Evolutionary conservation across 2,797 vertebrate species (phyloP).

Genomic region (Anolis apletophallus): DNA sequence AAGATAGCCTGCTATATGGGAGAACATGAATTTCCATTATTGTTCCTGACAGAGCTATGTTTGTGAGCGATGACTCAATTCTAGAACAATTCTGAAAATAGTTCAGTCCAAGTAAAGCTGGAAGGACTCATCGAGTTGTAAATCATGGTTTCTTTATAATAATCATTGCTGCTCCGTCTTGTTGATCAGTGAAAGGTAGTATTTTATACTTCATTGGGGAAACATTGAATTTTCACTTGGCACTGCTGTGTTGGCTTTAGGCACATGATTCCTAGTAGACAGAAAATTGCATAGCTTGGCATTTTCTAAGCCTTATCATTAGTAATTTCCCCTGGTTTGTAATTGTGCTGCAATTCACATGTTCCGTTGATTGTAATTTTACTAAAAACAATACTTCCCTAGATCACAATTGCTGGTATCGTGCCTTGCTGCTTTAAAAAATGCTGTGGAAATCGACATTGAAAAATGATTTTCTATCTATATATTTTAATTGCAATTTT

Average conservation of each 20-base stretch:
- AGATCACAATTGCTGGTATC: not conserved
- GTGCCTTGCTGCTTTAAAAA: not conserved
- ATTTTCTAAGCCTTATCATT: constrained; percentile 16
- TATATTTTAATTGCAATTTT: not conserved
- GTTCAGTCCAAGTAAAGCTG: not conserved
- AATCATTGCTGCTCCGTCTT: not conserved
- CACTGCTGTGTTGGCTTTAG: not conserved
- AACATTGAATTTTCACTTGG: constrained; percentile 11
- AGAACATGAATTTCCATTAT: not conserved
- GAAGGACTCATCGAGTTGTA: not conserved
- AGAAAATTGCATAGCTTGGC: constrained; percentile 22
- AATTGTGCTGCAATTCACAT: constrained; percentile 8
- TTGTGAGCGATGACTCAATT: not conserved
- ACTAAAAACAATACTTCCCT: constrained; percentile 14
- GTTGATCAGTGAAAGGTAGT: constrained; percentile 13
- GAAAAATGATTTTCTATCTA: not conserved
- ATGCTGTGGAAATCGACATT: not conserved
- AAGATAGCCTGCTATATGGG: not conserved
- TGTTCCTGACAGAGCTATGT: not conserved
- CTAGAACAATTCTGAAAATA: not conserved
- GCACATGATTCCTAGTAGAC: not conserved
- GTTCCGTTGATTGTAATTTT: constrained; percentile 14
- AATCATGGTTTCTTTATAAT: not conserved
- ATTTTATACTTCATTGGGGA: constrained; percentile 10
- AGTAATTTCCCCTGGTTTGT: constrained; percentile 8